Evolutionary conservation across 2,113 vertebrate species (phyloP), one percentile per base, ranked within the genome.

Genomic region (Bothrops jararaca): DNA sequence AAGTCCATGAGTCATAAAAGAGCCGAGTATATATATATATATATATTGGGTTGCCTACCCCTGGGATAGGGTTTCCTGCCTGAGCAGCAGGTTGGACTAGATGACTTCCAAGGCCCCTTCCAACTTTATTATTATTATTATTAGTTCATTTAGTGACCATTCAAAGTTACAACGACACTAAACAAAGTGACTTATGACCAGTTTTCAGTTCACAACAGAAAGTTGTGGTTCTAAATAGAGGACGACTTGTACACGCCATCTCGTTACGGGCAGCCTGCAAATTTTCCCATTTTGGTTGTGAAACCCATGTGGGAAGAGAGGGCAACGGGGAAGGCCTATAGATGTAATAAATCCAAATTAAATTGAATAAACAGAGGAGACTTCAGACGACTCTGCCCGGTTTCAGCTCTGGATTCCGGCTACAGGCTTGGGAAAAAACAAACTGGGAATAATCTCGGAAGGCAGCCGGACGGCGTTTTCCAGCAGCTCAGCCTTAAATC

Each of bases 181-280:
- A 12, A 64, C 52, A 64, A 60, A 60, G 24, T 10, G 58, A 10
- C 58, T 29, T 11, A 10, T 11, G 10, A 12, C 26, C 10, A 4
- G 4, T 64, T n/a, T n/a, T n/a, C 60, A 13, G 11, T 26, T 8
- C 12, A 64, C 10, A 29, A 1, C 29, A 69, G 26, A n/a, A 69
- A 69, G n/a, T 1, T 64, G 60, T 1, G 4, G 12, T 69, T 0
- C 29, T 5, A 69, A 69, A 4, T 29, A 4, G 60, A n/a, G 60
- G 60, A 64, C 10, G 29, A n/a, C 4, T 0, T n/a, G 0, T 0
- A 0, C 4, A n/a, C 0, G 4, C 3, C 15, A n/a, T 64, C 60
- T 64, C 26, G 5, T 13, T 29, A 64, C 5, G 26, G 24, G 64
- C 64, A 20, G 69, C 18, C 69, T 80, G 15, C 3, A 39, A 39